phyloP scores from a whole-genome alignment of 2,888 invertebrate species.

The Apotomis turbidana region DNA sequence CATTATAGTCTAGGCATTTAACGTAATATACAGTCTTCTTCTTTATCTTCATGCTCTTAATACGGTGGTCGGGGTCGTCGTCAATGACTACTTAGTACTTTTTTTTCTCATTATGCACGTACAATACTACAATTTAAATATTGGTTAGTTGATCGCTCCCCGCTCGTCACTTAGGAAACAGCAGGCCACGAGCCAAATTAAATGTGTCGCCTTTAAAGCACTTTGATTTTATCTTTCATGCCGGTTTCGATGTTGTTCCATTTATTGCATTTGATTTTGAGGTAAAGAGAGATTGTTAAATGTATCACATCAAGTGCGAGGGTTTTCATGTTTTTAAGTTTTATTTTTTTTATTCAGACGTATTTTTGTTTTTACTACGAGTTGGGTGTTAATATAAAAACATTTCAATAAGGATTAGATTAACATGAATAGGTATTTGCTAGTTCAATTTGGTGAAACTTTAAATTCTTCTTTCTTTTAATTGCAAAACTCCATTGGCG shows the following conservation, averaged over 20 bases:
- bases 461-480: too few relatives aligned
- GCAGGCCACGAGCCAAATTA: conserved; percentile 37
- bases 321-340: conserved; percentile 25
- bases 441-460: too few relatives aligned
- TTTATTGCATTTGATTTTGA: conserved; percentile 40
- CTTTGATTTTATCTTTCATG: conserved; percentile 40
- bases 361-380: neutral
- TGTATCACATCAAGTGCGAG: conserved; percentile 26
- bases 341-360: neutral
- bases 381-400: too few relatives aligned
- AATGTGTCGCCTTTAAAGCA: conserved; percentile 42
- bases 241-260: conserved; percentile 39
- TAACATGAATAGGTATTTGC: too few relatives aligned
- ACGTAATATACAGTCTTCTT: too few relatives aligned
- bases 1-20: too few relatives aligned
- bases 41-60: too few relatives aligned
- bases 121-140: neutral
- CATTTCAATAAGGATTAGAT: too few relatives aligned
- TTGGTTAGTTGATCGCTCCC: neutral
- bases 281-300: conserved; percentile 33
- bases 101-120: neutral
- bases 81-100: too few relatives aligned
- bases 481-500: too few relatives aligned
- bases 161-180: conserved; percentile 11
- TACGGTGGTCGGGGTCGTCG: too few relatives aligned